A percentile compares a stretch with the other conserved stretches of the same genome.
Evolutionary conservation across 2,113 vertebrate species (phyloP).

Genomic region (Petrocephalus zakoni): DNA sequence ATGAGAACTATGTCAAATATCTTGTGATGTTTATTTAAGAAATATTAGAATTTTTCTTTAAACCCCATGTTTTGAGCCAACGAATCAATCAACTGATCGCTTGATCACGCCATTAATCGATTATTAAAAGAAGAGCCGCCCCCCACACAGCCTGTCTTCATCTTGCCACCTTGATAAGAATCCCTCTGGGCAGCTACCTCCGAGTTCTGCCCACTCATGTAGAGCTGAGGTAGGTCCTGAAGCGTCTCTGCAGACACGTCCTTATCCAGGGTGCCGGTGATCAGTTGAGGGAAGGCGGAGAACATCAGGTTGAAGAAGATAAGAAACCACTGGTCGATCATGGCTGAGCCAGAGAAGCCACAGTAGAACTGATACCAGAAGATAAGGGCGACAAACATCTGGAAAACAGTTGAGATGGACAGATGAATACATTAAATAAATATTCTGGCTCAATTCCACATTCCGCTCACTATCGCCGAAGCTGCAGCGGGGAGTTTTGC

Average conservation of each 20-base stretch:
- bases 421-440: not conserved
- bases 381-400: constrained; percentile 96
- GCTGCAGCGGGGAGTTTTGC: not conserved
- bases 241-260: constrained; percentile 78
- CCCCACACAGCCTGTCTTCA: not conserved
- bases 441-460: not conserved
- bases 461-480: not conserved
- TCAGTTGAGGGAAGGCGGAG: constrained; percentile 91
- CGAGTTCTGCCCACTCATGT: constrained; percentile 83
- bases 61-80: not conserved
- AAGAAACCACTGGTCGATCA: constrained; percentile 98
- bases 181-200: constrained; percentile 61
- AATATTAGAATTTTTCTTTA: not conserved
- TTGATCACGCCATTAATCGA: not conserved
- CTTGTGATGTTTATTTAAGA: not conserved
- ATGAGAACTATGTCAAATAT: not conserved
- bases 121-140: not conserved
- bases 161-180: not conserved
- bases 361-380: constrained; percentile 99
- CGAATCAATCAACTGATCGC: not conserved
- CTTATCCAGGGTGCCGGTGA: constrained; percentile 92
- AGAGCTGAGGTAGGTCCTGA: constrained; percentile 81
- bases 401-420: constrained; percentile 8
- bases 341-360: constrained; percentile 89
- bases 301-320: constrained; percentile 98